Evolutionary conservation across 2,888 invertebrate genomes (phyloP).

Genomic region (Folsomia manolachei): DNA sequence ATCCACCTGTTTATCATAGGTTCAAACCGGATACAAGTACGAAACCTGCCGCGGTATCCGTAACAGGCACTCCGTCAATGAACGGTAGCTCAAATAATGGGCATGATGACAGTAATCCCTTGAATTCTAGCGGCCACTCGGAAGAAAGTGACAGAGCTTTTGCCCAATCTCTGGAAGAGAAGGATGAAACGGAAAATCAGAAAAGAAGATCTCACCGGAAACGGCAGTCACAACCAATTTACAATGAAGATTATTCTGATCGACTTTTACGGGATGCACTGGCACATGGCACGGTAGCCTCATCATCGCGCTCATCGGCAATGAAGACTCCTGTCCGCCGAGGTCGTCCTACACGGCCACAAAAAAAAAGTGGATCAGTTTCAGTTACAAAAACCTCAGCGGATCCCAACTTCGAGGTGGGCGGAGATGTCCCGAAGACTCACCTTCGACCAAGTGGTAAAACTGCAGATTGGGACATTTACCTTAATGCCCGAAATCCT

Average conservation of each 20-base stretch:
- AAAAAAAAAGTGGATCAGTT: too few species aligned
- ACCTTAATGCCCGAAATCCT: constrained; percentile 14
- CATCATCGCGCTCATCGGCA: too few species aligned
- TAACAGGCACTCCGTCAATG: neutral
- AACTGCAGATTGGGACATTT: constrained; percentile 40
- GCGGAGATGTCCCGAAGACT: constrained; percentile 18
- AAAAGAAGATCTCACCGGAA: neutral
- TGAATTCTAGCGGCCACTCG: neutral
- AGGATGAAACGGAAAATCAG: neutral
- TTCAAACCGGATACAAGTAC: neutral
- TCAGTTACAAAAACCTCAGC: neutral
- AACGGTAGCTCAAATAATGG: neutral
- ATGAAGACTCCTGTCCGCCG: neutral
- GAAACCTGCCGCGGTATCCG: neutral
- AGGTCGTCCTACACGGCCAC: neutral
- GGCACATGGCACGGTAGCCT: neutral
- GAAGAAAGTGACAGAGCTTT: too few species aligned
- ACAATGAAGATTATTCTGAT: neutral
- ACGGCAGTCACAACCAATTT: neutral
- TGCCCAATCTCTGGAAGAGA: too few species aligned
- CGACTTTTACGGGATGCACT: neutral
- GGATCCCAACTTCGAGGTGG: neutral
- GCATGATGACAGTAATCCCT: neutral
- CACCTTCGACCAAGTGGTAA: constrained; percentile 25
- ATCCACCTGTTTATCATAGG: neutral